Evolutionary conservation across 2,113 vertebrate species (phyloP).

Genomic region (Columba janthina): DNA sequence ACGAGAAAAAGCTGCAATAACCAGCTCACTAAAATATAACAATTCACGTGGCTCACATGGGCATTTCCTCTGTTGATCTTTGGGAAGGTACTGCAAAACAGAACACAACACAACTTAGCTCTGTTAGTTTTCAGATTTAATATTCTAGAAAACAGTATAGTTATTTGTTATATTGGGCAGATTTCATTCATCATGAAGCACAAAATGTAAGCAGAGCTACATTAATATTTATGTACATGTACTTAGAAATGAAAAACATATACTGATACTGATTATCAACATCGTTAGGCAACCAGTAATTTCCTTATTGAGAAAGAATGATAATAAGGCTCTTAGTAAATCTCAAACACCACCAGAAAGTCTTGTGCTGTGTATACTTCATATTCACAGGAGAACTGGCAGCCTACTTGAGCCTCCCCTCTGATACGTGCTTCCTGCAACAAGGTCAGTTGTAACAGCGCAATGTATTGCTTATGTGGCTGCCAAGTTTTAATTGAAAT

Average conservation of each 20-base stretch:
- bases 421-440: slow-evolving; percentile 22
- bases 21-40: rapidly evolving
- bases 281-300: background rate
- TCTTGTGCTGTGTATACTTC: background rate
- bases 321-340: slow-evolving; percentile 9
- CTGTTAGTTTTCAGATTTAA: background rate
- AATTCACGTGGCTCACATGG: rapidly evolving
- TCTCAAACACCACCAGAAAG: background rate
- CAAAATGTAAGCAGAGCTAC: background rate
- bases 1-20: rapidly evolving
- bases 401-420: background rate
- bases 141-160: background rate
- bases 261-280: background rate
- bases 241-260: background rate
- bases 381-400: background rate
- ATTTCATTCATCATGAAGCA: background rate
- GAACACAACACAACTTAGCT: background rate
- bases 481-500: slow-evolving; percentile 87
- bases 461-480: slow-evolving; percentile 56
- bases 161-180: background rate
- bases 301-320: slow-evolving; percentile 9
- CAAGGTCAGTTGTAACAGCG: slow-evolving; percentile 72
- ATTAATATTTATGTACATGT: slow-evolving; percentile 28
- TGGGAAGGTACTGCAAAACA: background rate
- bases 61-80: background rate